A percentile compares a stretch with the other conserved stretches of the same genome.
These are phyloP conservation scores for Slavum lentiscoides DNA, from an alignment of 2,888 invertebrate genomes.

Conservation along the genomic window DNA sequence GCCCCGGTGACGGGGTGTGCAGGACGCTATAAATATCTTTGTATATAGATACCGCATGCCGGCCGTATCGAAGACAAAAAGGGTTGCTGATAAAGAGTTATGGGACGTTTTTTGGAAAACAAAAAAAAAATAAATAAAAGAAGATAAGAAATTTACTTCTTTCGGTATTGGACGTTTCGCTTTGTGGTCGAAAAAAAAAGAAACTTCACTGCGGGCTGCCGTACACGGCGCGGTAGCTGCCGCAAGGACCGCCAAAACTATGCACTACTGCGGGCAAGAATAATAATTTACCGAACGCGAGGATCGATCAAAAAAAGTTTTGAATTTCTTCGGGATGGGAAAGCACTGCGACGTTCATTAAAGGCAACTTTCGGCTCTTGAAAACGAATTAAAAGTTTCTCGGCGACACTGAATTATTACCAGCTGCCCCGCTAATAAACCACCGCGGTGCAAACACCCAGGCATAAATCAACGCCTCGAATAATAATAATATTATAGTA, in stretches of 20 bases:
- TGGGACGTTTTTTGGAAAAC: slow-evolving; percentile 29
- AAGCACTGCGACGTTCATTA: slow-evolving; percentile 37
- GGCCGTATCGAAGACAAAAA: slow-evolving; percentile 37
- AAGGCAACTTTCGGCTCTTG: slow-evolving; percentile 35
- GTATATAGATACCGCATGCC: slow-evolving; percentile 7
- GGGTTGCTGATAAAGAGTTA: slow-evolving; percentile 52
- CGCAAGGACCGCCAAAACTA: too few species aligned
- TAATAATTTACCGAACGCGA: slow-evolving; percentile 46
- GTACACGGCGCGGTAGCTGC: too few species aligned
- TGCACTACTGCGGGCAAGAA: not conserved
- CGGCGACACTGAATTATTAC: slow-evolving; percentile 49
- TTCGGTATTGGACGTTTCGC: slow-evolving; percentile 22
- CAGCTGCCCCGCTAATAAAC: slow-evolving; percentile 32
- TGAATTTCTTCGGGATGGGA: slow-evolving; percentile 37
- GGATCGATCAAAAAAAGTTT: slow-evolving; percentile 52
- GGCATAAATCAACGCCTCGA: slow-evolving; percentile 48
- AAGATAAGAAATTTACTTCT: slow-evolving; percentile 51
- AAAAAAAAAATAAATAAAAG: not conserved
- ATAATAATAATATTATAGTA: slow-evolving; percentile 3
- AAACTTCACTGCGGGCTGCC: not conserved
- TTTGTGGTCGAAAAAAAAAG: not conserved
- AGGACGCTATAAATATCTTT: slow-evolving; percentile 37
- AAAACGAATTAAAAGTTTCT: slow-evolving; percentile 53
- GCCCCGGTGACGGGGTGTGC: not conserved
- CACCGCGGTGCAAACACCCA: slow-evolving; percentile 1